Percentiles rank a stretch among this genome's conserved stretches.
phyloP scores from a whole-genome alignment of 2,888 invertebrate species.

The Nasonia oneida region DNA sequence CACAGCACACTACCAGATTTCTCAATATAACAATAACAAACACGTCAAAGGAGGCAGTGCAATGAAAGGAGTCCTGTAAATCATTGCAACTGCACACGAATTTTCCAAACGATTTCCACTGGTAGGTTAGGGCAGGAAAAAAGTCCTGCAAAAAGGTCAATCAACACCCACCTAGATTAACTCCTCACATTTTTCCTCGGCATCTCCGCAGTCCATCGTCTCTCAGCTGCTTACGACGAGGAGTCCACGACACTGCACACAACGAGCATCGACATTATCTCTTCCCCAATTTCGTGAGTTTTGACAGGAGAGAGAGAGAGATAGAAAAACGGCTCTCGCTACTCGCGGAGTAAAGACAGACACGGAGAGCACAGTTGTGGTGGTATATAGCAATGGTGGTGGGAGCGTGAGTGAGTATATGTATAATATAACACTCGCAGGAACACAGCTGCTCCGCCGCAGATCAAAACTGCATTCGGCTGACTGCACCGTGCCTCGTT shows the following conservation, averaged over 20 bases:
- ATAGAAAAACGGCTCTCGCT: neutral
- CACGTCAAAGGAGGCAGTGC: neutral
- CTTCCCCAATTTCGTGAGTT: constrained; percentile 37
- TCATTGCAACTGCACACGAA: neutral
- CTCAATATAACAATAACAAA: neutral
- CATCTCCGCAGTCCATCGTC: neutral
- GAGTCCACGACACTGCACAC: neutral
- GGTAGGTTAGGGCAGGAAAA: constrained; percentile 44
- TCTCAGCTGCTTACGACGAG: neutral
- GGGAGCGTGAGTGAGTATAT: neutral
- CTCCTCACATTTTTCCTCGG: constrained; percentile 43
- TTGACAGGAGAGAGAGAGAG: constrained; percentile 32
- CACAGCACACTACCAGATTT: neutral
- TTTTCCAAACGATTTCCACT: neutral
- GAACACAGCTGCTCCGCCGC: neutral
- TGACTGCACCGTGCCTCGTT: neutral
- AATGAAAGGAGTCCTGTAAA: neutral
- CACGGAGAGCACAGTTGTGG: neutral
- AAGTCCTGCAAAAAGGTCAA: constrained; percentile 31
- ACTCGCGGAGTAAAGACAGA: neutral
- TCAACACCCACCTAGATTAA: constrained; percentile 39
- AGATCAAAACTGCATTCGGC: neutral
- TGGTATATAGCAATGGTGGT: neutral
- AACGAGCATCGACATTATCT: constrained; percentile 39
- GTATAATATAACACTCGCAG: neutral